Base-by-base conservation (phyloP, 2,113 vertebrate species). In the Cinclus mexicanus region DNA sequence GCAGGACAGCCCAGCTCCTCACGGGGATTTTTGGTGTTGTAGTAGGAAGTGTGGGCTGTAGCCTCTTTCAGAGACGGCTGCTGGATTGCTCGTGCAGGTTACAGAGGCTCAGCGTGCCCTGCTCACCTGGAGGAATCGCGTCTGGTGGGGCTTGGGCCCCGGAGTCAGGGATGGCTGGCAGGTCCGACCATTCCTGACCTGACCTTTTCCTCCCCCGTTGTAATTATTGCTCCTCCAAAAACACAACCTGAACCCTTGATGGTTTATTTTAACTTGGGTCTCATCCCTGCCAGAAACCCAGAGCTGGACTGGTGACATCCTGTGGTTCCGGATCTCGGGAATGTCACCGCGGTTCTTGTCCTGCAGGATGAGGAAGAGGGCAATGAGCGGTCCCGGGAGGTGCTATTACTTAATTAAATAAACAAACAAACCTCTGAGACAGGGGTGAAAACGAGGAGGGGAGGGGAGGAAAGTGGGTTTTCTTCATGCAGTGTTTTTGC, bases 81-180 rank as follows among this genome's bases (percentile, higher is more conserved):
- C 7, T 63, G 52, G 47, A 2, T 39, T 72, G 31, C 9, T 53
- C 14, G 2, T 9, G 5, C 46, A 28, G 47, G 12, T 14, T 14
- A 2, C 52, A 52, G 80, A 91, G 41, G 33, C 19, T 2, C 29
- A 9, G 5, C 0, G 10, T 42, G 15, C 37, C 37, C 28, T 25
- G 0, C 8, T 69, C 59, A 10, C 28, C 4, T 1, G 7, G 42
- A 44, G 50, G 21, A 72, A 18, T 1, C 2, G 0, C 5, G 12
- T 17, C 52, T 35, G 79, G 1, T 35, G 31, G 12, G 26, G 3
- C 33, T 89, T 1, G 3, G 11, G 12, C 14, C 77, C 46, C 49
- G 14, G 12, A 2, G 18, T 12, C 50, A 21, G 21, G 23, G 23
- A 0, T 64, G 22, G 35, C 44, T 44, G n/a, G 29, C 17, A 8